Evolutionary conservation across 2,797 vertebrate genomes (phyloP).

Genomic region (Kryptopterus vitreolus): DNA sequence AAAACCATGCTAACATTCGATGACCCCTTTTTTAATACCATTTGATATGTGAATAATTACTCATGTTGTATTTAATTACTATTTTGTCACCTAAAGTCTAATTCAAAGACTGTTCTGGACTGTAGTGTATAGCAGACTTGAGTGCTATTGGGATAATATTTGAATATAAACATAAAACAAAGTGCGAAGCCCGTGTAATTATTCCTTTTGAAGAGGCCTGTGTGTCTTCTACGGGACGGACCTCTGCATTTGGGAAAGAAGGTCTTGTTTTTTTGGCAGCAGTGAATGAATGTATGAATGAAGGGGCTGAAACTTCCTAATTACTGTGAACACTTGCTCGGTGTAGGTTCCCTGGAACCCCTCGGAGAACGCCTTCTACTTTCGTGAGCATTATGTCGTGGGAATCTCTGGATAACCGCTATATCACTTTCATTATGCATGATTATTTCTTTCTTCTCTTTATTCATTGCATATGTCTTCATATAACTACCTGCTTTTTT

Average conservation of each 20-base stretch:
- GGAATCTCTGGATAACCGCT: background rate
- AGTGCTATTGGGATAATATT: background rate
- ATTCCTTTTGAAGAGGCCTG: background rate
- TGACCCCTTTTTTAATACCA: background rate
- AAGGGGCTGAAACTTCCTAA: background rate
- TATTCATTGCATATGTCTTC: background rate
- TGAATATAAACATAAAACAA: background rate
- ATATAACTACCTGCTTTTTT: background rate
- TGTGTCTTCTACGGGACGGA: background rate
- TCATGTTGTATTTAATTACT: background rate
- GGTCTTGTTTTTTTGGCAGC: background rate
- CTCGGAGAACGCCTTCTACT: background rate
- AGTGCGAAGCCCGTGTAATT: background rate
- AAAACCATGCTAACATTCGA: background rate
- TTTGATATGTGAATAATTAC: background rate
- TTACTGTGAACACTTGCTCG: background rate
- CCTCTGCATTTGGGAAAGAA: no score
- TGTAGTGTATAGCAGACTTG: background rate
- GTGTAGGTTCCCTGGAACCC: background rate
- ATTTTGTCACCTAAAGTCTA: background rate
- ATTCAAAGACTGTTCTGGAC: background rate
- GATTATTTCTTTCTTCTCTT: background rate
- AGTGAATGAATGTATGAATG: background rate
- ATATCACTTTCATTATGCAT: background rate
- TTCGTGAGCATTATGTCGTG: background rate